Evolutionary conservation across 2,797 vertebrate genomes (phyloP).

Genomic region (Spizella passerina): DNA sequence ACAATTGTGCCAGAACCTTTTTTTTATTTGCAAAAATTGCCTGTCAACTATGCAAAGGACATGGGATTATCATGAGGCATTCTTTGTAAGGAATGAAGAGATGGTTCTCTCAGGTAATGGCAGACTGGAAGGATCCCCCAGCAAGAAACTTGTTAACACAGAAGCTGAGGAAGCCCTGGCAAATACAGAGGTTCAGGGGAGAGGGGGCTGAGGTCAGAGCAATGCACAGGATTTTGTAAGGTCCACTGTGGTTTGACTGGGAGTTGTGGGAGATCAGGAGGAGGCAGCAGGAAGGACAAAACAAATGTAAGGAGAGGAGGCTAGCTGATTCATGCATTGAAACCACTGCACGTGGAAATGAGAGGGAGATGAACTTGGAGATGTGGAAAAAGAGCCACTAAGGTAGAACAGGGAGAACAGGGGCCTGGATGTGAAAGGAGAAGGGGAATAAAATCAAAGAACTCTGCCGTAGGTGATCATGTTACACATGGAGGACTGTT

Average conservation of each 20-base stretch:
- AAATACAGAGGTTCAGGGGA: not conserved
- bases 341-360: not conserved
- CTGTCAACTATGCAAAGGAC: not conserved
- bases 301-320: not conserved
- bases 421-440: not conserved
- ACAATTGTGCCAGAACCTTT: not conserved
- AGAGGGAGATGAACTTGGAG: not conserved
- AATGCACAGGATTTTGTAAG: not conserved
- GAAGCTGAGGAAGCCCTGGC: not conserved
- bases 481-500: not conserved
- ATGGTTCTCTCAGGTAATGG: not conserved
- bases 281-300: not conserved
- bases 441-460: not conserved
- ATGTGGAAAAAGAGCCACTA: not conserved
- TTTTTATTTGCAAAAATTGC: not conserved
- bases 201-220: not conserved
- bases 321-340: not conserved
- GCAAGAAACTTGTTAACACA: not conserved
- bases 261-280: not conserved
- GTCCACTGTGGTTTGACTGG: not conserved
- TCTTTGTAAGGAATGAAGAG: not conserved
- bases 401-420: not conserved
- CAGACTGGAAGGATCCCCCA: not conserved
- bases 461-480: rapidly evolving
- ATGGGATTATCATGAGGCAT: not conserved